Base-by-base conservation (phyloP, 2,113 vertebrate genomes). In the Paramisgurnus dabryanus region DNA sequence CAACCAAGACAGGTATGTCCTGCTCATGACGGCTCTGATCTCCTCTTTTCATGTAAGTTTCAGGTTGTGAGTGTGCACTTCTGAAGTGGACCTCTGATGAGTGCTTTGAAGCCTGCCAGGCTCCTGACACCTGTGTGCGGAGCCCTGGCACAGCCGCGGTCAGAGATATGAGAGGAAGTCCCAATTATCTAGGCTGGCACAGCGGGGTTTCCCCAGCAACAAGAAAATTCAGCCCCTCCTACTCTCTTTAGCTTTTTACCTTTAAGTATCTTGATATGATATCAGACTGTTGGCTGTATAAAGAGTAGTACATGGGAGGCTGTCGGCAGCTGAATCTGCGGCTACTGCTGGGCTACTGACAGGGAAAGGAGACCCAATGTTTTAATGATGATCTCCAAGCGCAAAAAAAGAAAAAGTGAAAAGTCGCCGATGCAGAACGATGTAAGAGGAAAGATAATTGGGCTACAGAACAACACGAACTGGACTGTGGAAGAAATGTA, bases 151-250 rank as follows among this genome's bases (percentile, higher is more conserved):
- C 82, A 82, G 87, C 83, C 88, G 83, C 61, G 34, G 85, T 77
- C 85, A 86, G 86, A 87, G 88, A 90, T 90, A 90, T 87, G 87
- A 90, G 87, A 92, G 91, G 87, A 89, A 87, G 87, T 84, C 77
- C 91, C 91, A 92, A 94, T 94, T 94, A 94, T 85, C 63, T 82
- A 82, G 79, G 80, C 87, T 87, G 85, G 78, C 85, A 77, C 89
- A 85, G 78, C 79, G 85, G 80, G 88, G 90, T 92, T 90, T 90
- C 90, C 90, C 85, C 80, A 86, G 89, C 85, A 91, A 92, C 89
- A 72, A 86, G 84, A 2, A 49, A n/a, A 45, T 78, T 68, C 18
- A 27, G 5, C 53, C 50, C 66, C 40, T 15, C 53, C 5, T 17
- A 41, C 47, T 49, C 15, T 55, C 67, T 43, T 65, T 9, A 13